phyloP scores from a whole-genome alignment of 1,140 invertebrate species.

The Melitaea cinxia region DNA sequence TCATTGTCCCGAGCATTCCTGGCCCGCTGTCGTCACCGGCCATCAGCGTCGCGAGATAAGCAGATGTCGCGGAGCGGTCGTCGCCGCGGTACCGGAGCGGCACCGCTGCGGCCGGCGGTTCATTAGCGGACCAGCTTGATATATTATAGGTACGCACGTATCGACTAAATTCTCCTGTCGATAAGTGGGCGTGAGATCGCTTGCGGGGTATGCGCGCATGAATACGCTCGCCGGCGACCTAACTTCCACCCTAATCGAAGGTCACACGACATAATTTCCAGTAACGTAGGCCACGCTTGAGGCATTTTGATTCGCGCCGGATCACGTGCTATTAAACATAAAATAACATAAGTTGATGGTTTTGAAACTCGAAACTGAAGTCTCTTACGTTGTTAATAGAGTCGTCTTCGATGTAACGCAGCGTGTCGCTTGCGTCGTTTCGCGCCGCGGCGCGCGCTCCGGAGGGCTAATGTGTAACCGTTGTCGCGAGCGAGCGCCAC shows the following conservation, averaged over 20 bases:
- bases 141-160: conserved; percentile 70
- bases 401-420: neutral
- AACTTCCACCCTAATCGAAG: conserved; percentile 11
- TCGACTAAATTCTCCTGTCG: conserved; percentile 70
- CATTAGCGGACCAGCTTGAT: conserved; percentile 56
- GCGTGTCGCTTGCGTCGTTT: conserved; percentile 7
- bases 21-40: conserved; percentile 24
- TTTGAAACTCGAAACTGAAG: neutral
- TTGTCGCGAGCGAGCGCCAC: conserved; percentile 55
- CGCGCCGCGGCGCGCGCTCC: conserved; percentile 7
- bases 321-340: neutral
- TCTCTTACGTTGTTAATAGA: neutral
- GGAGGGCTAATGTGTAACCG: conserved; percentile 68
- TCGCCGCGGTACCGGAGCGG: neutral
- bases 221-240: neutral
- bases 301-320: conserved; percentile 10
- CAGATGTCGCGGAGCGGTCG: conserved; percentile 24
- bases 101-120: conserved; percentile 36
- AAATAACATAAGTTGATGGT: neutral
- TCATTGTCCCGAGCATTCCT: conserved; percentile 20
- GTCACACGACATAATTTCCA: neutral
- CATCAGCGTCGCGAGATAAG: conserved; percentile 36
- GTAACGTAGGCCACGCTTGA: neutral
- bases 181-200: conserved; percentile 68
- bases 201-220: conserved; percentile 15